Conservation (phyloP, 2,113 vertebrate genomes). For the Rhinopomastus cyanomelas region DNA sequence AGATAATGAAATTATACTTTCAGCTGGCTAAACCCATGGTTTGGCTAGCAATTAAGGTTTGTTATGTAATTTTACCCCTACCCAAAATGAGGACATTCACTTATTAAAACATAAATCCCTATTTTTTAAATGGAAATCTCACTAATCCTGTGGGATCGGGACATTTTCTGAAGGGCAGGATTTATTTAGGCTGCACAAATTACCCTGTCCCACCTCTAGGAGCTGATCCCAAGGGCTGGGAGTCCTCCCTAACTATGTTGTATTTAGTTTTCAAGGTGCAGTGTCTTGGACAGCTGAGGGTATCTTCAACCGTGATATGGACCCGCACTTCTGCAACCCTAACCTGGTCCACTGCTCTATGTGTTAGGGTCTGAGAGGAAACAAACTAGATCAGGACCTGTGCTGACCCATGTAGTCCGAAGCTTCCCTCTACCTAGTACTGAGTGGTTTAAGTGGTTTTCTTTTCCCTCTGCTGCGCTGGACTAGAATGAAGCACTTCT, state of each 20-base stretch:
- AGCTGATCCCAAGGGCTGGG: neutral
- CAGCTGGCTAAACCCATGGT: neutral
- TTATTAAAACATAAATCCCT: neutral
- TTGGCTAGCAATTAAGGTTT: neutral
- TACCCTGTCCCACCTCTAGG: neutral
- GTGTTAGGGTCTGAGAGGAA: neutral
- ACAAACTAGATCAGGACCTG: neutral
- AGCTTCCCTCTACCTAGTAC: neutral
- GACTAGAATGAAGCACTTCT: neutral
- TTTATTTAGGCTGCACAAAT: neutral
- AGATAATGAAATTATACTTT: accelerated
- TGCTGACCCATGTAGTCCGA: neutral
- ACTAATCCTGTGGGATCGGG: neutral
- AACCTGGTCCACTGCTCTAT: neutral
- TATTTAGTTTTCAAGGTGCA: neutral
- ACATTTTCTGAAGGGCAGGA: neutral
- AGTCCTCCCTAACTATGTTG: neutral
- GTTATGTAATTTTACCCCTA: neutral
- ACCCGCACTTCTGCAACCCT: neutral
- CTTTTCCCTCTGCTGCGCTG: neutral
- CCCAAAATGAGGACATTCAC: neutral
- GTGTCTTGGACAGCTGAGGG: neutral
- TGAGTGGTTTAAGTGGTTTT: neutral
- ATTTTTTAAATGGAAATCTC: neutral
- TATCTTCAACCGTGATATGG: neutral